Evolutionary conservation across 2,113 vertebrate genomes (phyloP), one percentile per base, ranked within the genome.

Genomic region (Apistogramma diplotaenia): DNA sequence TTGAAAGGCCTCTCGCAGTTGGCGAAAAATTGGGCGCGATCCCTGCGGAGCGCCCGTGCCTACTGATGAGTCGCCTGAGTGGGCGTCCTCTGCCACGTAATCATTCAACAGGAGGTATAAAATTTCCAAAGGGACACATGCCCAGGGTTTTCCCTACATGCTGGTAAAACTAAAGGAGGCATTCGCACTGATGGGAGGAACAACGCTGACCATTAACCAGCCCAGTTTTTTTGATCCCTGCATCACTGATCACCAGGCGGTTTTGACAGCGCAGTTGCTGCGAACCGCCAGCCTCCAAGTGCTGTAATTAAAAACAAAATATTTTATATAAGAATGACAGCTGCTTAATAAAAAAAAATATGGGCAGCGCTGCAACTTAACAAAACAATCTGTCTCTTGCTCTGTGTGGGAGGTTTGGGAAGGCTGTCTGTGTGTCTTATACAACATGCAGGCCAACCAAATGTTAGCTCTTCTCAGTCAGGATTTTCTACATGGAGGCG

Each of bases 11-110:
- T 77, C 31, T 35, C 23, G 35, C 57, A 84, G 73, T 82, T 76
- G 55, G 80, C 78, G 35, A 82, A 83, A 92, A 89, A 62, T 74
- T 88, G 83, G 74, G 35, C 78, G 73, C 58, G 49, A 79, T 90
- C 84, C 77, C 79, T 21, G 72, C 43, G 77, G 82, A 85, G 72
- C 73, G 40, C 81, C 79, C 54, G 12, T 76, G 70, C 79, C 59
- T 74, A 82, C 79, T 8, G 25, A 81, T 12, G 79, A 89, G 84
- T 72, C 43, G 71, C 55, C 65, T 81, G 70, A 81, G 76, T 76
- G 80, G 77, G 79, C 74, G 83, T 78, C 74, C 85, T 78, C 67
- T 57, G 70, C 67, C 43, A 62, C 6, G 4, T 60, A 49, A 58
- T 85, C 67, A 70, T 78, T 65, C 53, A 61, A 74, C 55, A 77